A percentile compares a stretch with the other conserved stretches of the same genome.
These are phyloP conservation scores for Hirudinaria manillensis DNA, from an alignment of 2,888 invertebrate genomes.

Conservation along the genomic window DNA sequence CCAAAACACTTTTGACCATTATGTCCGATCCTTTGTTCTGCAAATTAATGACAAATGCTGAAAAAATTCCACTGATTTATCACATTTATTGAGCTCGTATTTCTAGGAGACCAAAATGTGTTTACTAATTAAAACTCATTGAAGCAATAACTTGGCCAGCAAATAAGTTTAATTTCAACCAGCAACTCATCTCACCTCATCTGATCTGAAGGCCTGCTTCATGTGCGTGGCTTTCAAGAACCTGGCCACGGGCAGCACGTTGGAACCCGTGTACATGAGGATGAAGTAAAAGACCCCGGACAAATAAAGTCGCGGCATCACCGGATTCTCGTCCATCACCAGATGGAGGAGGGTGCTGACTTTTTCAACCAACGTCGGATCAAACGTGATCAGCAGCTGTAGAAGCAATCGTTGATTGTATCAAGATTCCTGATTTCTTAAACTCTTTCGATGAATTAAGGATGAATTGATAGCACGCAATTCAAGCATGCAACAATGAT, in stretches of 20 bases:
- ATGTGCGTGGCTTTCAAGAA: slow-evolving; percentile 90
- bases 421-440: background rate
- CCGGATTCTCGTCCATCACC: slow-evolving; percentile 91
- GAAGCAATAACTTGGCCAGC: no score
- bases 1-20: slow-evolving; percentile 84
- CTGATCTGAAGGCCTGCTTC: slow-evolving; percentile 86
- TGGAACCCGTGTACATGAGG: slow-evolving; percentile 96
- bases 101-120: background rate
- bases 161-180: no score
- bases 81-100: background rate
- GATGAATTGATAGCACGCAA: background rate
- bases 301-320: slow-evolving; percentile 83
- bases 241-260: slow-evolving; percentile 86
- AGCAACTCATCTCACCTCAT: slow-evolving; percentile 63
- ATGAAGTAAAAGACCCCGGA: slow-evolving; percentile 97
- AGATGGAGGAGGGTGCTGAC: slow-evolving; percentile 70
- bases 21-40: slow-evolving; percentile 57
- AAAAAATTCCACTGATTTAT: background rate
- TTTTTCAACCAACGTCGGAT: slow-evolving; percentile 90
- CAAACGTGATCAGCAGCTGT: slow-evolving; percentile 83
- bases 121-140: no score
- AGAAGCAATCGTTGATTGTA: background rate
- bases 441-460: background rate
- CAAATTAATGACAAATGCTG: background rate
- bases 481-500: background rate